Percentiles rank a stretch among this genome's conserved stretches.
Conservation (phyloP, 2,113 vertebrate species). For the Asarcornis scutulata region DNA sequence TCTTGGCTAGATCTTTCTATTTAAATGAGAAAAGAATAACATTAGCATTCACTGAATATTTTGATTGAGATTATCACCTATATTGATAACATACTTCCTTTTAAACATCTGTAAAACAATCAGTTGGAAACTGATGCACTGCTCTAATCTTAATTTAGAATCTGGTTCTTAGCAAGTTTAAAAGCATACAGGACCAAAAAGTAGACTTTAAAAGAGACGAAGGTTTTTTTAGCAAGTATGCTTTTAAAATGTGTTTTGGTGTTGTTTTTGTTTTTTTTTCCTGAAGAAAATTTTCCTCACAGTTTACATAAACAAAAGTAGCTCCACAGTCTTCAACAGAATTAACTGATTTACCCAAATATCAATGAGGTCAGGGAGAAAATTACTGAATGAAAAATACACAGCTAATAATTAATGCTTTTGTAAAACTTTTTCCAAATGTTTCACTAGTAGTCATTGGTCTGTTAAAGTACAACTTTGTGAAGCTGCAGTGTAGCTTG, state of each 20-base stretch:
- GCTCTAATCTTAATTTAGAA: slow-evolving; percentile 43
- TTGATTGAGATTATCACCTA: slow-evolving; percentile 50
- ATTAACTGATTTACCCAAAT: slow-evolving; percentile 17
- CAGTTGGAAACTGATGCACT: slow-evolving; percentile 43
- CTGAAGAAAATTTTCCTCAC: not conserved
- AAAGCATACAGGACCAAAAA: slow-evolving; percentile 13
- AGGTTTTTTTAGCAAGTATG: not conserved
- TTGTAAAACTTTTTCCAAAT: slow-evolving; percentile 67
- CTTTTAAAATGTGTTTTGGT: not conserved
- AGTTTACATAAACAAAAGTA: not conserved
- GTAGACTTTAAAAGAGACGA: not conserved
- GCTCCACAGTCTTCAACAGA: not conserved
- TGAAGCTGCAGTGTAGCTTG: not conserved
- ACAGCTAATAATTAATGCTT: slow-evolving; percentile 70
- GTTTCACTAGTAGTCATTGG: slow-evolving; percentile 41
- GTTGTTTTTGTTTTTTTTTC: not conserved
- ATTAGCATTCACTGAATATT: slow-evolving; percentile 61
- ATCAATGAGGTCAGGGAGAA: slow-evolving; percentile 28
- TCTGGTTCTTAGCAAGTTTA: slow-evolving; percentile 21
- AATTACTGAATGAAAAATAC: slow-evolving; percentile 41
- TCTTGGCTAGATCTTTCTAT: slow-evolving; percentile 53
- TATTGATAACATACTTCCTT: slow-evolving; percentile 50
- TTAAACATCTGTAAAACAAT: slow-evolving; percentile 52
- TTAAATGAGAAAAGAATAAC: slow-evolving; percentile 61
- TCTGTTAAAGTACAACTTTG: slow-evolving; percentile 67